Conservation (phyloP, 1,140 invertebrate species). For the Orussus abietinus region DNA sequence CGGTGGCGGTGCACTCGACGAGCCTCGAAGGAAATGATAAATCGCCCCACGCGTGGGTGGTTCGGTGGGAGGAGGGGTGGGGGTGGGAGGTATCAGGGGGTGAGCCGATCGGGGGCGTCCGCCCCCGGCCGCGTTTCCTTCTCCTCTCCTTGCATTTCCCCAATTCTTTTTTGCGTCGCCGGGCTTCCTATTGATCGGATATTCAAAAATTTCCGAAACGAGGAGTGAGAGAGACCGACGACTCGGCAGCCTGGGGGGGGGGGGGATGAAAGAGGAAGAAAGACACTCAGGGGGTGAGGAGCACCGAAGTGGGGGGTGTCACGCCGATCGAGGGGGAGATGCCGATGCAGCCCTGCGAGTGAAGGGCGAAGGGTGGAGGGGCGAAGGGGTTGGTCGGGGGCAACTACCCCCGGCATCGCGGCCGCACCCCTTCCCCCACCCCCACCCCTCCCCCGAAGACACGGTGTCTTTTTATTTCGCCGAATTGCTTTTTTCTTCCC, state of each 20-base stretch:
- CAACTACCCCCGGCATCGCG: conserved; percentile 10
- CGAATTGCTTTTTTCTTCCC: conserved; percentile 14
- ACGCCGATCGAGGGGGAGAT: neutral
- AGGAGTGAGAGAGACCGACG: conserved; percentile 31
- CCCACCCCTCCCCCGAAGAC: conserved; percentile 12
- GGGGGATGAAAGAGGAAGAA: conserved; percentile 12
- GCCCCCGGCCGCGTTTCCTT: conserved; percentile 3
- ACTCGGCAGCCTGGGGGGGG: conserved; percentile 2
- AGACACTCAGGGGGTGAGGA: conserved; percentile 8
- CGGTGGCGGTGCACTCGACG: conserved; percentile 14
- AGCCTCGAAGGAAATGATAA: conserved; percentile 39
- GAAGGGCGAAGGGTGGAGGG: neutral
- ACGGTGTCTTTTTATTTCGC: conserved; percentile 15
- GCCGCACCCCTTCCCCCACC: neutral
- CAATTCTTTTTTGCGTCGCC: conserved; percentile 21
- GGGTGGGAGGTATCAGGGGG: too few relatives aligned
- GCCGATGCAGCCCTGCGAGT: neutral
- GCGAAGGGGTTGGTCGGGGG: conserved; percentile 2
- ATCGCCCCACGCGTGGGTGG: conserved; percentile 29
- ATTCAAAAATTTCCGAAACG: conserved; percentile 49
- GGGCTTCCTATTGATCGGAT: conserved; percentile 48
- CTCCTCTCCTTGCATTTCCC: conserved; percentile 12
- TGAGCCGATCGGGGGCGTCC: conserved; percentile 1
- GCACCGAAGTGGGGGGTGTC: neutral
- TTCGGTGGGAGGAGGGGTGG: too few relatives aligned